Base-by-base conservation (phyloP, 2,113 vertebrate genomes). In the Datnioides undecimradiatus region DNA sequence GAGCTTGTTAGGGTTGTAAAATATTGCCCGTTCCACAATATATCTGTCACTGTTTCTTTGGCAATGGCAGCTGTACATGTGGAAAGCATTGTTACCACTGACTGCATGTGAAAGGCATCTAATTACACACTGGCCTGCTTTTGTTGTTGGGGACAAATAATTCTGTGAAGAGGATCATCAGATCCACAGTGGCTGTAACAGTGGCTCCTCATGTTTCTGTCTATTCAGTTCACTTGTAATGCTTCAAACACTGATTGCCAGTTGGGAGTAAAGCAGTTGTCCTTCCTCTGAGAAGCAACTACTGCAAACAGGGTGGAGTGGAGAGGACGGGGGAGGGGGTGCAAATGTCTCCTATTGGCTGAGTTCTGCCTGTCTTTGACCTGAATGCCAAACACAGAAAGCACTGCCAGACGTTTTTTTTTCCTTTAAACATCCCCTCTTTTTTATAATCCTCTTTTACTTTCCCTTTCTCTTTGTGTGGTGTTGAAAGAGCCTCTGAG, bases 361-460 rank as follows among this genome's bases (percentile, higher is more conserved):
- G 79, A 85, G 66, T 71, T 64, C 73, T 59, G 55, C 6, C 49
- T 57, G 71, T 86, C 76, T 88, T 87, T 87, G 90, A 92, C 90
- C 91, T 85, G 89, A 90, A 85, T 90, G 86, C 63, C 79, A 87
- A 90, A 91, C 84, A 87, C 29, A 57, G 83, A 91, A 85, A 80
- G 86, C 86, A 70, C 73, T 71, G 84, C 82, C 86, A 93, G 85
- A 80, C 33, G 33, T 79, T 88, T 83, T 81, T 83, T 78, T 68
- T 66, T 57, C 31, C 33, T 84, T 87, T 73, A 83, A 87, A 90
- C 79, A 62, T 83, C 72, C 72, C 71, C 73, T 62, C 60, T 85
- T 87, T 81, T 80, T 78, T 67, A 76, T 90, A 82, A 88, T 89
- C 84, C 83, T 79, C 84, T 88, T 91, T 93, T 85, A 88, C 75